Conservation (phyloP, 2,888 invertebrate species). For the Sinopyrophorus schimmeli region DNA sequence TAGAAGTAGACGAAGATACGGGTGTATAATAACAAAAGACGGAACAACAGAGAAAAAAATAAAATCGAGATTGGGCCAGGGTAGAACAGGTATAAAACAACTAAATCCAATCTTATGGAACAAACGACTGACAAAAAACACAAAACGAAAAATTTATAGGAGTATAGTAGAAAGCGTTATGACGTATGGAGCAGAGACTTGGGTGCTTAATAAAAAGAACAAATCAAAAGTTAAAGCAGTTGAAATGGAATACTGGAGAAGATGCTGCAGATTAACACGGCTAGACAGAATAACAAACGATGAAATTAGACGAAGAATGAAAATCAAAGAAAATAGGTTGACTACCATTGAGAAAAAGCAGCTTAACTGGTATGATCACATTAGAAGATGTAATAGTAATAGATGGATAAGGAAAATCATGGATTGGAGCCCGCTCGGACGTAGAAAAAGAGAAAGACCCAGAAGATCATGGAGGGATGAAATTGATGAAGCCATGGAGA, state of each 20-base stretch:
- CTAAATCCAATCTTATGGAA: conserved; percentile 8
- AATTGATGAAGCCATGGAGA: conserved; percentile 5
- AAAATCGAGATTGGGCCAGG: conserved; percentile 5
- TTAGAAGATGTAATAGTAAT: background rate
- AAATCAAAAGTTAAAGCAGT: background rate
- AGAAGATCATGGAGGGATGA: conserved; percentile 7
- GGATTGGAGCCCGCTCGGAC: conserved; percentile 9
- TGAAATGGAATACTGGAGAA: conserved; percentile 18
- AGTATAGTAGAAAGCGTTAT: background rate
- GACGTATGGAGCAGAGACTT: conserved; percentile 6
- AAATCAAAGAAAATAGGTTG: no score
- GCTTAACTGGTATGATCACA: conserved; percentile 13
- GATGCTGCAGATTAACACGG: conserved; percentile 9
- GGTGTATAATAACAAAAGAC: conserved; percentile 4
- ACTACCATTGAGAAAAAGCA: conserved; percentile 11
- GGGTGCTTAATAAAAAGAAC: conserved; percentile 7
- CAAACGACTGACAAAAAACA: conserved; percentile 3
- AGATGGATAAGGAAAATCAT: conserved; percentile 5
- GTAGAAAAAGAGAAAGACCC: conserved; percentile 7
- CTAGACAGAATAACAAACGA: no score
- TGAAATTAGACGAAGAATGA: no score
- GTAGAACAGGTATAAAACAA: conserved; percentile 2
- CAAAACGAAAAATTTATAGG: conserved; percentile 4
- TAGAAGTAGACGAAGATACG: conserved; percentile 1
- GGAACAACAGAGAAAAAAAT: conserved; percentile 7